phyloP scores from a whole-genome alignment of 2,113 vertebrate genomes.

The Glaucidium brasilianum region DNA sequence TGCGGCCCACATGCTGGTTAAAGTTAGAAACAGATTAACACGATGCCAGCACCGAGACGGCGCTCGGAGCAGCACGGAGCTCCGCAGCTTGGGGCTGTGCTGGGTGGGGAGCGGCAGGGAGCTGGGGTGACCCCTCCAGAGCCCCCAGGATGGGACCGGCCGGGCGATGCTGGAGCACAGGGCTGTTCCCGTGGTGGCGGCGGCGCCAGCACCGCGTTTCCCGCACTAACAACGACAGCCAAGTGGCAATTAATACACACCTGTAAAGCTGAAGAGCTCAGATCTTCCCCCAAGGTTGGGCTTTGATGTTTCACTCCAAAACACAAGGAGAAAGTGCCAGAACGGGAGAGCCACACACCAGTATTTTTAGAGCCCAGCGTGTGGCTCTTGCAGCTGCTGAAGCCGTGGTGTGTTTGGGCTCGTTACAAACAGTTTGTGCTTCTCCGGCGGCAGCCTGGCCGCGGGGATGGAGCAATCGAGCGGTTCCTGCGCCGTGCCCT shows the following conservation, averaged over 20 bases:
- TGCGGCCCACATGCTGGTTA: conserved; percentile 4
- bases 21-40: not conserved
- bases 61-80: accelerated
- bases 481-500: not conserved
- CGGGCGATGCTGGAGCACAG: accelerated
- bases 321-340: not conserved
- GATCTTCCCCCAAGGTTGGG: not conserved
- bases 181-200: accelerated
- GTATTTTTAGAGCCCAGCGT: not conserved
- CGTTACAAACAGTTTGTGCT: not conserved
- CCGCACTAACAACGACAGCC: not conserved
- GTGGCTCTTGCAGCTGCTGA: not conserved
- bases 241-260: not conserved
- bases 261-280: not conserved
- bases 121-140: accelerated
- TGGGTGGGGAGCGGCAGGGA: not conserved
- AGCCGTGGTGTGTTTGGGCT: not conserved
- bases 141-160: not conserved
- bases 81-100: not conserved
- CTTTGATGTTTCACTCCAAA: not conserved
- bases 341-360: not conserved
- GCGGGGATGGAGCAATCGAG: accelerated
- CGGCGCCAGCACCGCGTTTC: not conserved
- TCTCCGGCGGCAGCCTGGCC: not conserved
- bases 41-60: not conserved